A percentile compares a stretch with the other conserved stretches of the same genome.
Conservation (phyloP, 2,888 invertebrate genomes). For the Pammene fasciana region DNA sequence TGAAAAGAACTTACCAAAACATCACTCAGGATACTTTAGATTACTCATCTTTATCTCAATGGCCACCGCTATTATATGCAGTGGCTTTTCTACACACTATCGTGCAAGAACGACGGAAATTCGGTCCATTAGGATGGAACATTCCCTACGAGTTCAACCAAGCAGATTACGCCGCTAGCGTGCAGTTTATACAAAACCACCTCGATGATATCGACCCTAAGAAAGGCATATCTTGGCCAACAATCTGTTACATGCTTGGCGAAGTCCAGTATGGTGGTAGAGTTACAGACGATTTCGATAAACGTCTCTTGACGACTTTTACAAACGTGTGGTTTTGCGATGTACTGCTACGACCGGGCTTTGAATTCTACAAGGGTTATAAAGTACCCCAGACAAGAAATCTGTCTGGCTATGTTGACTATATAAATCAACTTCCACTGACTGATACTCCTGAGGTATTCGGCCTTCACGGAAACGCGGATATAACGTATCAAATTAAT, state of each 20-base stretch:
- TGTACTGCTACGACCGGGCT: conserved; percentile 91
- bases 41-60: conserved; percentile 94
- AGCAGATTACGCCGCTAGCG: conserved; percentile 97
- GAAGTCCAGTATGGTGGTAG: conserved; percentile 95
- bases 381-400: conserved; percentile 94
- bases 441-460: conserved; percentile 97
- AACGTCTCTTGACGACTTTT: conserved; percentile 95
- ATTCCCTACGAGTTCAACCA: conserved; percentile 98
- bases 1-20: conserved; percentile 95
- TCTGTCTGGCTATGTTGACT: conserved; percentile 90
- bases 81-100: conserved; percentile 98
- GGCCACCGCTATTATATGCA: conserved; percentile 96
- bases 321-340: conserved; percentile 98
- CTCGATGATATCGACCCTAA: conserved; percentile 98
- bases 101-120: conserved; percentile 97
- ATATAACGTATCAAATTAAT: conserved; percentile 98
- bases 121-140: conserved; percentile 98
- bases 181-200: conserved; percentile 98
- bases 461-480: conserved; percentile 97
- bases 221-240: conserved; percentile 98
- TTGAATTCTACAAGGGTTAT: conserved; percentile 97
- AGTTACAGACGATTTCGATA: conserved; percentile 98
- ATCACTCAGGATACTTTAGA: conserved; percentile 96
- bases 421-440: conserved; percentile 92
- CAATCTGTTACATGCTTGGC: conserved; percentile 98